phyloP scores from a whole-genome alignment of 2,797 vertebrate species.

The Lacerta viridis region DNA sequence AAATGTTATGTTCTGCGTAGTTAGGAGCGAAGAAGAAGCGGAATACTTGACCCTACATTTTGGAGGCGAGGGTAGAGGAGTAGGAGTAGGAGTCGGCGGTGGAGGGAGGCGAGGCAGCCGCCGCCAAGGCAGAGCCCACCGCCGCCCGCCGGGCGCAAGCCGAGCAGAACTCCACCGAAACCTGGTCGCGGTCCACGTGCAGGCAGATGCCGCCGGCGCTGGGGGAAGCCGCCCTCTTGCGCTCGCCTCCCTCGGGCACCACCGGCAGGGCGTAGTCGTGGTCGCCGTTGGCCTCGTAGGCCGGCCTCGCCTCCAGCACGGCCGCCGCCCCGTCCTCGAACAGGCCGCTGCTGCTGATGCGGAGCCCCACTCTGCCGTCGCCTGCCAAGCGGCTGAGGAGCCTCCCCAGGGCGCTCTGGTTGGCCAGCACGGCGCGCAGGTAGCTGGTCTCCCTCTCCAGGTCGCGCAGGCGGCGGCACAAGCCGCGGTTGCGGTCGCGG shows the following conservation, averaged over 20 bases:
- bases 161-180: constrained; percentile 99
- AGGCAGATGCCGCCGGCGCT: constrained; percentile 90
- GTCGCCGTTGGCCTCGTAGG: constrained; percentile 79
- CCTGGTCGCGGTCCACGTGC: constrained; percentile 95
- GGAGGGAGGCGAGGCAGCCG: background rate
- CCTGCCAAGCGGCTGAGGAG: constrained; percentile 93
- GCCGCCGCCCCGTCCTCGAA: constrained; percentile 85
- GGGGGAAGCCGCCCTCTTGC: constrained; percentile 78
- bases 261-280: constrained; percentile 95
- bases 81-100: constrained; percentile 21
- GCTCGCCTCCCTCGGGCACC: constrained; percentile 74
- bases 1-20: constrained; percentile 51
- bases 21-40: constrained; percentile 65
- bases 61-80: constrained; percentile 78
- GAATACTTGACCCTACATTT: constrained; percentile 99
- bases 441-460: constrained; percentile 96
- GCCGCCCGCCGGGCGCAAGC: constrained; percentile 89
- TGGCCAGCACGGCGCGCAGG: constrained; percentile 94
- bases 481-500: constrained; percentile 88
- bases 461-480: constrained; percentile 90
- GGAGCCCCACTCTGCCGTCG: constrained; percentile 88
- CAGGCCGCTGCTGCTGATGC: constrained; percentile 92
- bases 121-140: background rate
- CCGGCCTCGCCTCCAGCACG: constrained; percentile 13
- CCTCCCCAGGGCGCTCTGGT: constrained; percentile 94